phyloP scores from a whole-genome alignment of 1,140 invertebrate species.

The Zaprionus lachaisei region DNA sequence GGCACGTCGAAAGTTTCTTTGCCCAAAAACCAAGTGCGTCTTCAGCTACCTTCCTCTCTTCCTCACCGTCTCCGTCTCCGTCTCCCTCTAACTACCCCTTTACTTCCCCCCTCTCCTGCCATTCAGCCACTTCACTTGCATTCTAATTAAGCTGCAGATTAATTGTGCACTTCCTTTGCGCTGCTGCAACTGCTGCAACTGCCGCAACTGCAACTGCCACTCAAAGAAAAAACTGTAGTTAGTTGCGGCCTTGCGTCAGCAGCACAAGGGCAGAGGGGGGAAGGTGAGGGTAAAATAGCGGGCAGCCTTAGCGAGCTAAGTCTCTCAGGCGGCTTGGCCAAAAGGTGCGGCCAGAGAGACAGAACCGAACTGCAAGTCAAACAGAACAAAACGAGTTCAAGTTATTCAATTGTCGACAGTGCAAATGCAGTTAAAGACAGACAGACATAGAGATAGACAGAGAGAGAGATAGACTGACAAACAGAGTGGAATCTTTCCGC shows the following conservation, averaged over 20 bases:
- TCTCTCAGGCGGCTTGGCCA: conserved; percentile 21
- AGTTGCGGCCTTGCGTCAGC: conserved; percentile 20
- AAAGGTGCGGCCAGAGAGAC: conserved; percentile 26
- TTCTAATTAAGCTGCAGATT: conserved; percentile 56
- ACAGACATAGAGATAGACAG: not conserved
- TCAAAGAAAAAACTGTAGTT: conserved; percentile 36
- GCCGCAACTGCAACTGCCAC: conserved; percentile 30
- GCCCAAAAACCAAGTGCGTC: conserved; percentile 24
- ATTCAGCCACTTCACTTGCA: conserved; percentile 36
- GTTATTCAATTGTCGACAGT: conserved; percentile 40
- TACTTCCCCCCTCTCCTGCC: not conserved
- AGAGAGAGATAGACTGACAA: not conserved
- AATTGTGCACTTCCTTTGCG: conserved; percentile 53
- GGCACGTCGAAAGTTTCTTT: conserved; percentile 22
- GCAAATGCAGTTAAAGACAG: conserved; percentile 2
- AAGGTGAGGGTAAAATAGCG: too few species aligned
- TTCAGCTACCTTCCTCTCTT: not conserved
- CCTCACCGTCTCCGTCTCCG: not conserved
- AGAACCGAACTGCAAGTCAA: conserved; percentile 23
- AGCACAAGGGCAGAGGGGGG: not conserved
- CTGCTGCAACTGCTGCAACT: conserved; percentile 16
- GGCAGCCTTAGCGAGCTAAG: conserved; percentile 24
- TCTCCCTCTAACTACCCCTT: not conserved
- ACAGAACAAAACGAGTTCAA: conserved; percentile 30
- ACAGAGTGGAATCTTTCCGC: conserved; percentile 13